Evolutionary conservation across 2,113 vertebrate genomes (phyloP), one percentile per base, ranked within the genome.

Genomic region (Sylvilagus bachmani): DNA sequence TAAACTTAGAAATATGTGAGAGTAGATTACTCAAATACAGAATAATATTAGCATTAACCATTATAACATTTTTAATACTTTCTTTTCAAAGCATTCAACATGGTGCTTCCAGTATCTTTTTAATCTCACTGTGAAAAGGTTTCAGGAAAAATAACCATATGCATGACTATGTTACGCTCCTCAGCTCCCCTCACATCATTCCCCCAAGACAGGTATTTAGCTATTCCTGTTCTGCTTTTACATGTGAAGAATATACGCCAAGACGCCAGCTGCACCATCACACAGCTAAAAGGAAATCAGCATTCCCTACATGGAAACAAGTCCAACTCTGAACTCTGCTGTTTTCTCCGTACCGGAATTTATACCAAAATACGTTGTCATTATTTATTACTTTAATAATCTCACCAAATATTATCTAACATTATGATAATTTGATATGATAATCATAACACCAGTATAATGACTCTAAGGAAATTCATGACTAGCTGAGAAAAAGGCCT

Each of bases 11-110:
- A 94, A 51, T 33, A 36, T 12, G 6, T 80, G 5, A n/a, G 24
- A 62, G 36, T 89, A 27, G 36, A 83, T 80, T 71, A 80, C 84
- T 86, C 67, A 62, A 89, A 44, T 94, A 62, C 29, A 73, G 51
- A 29, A 3, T 58, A 66, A 80, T 49, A 86, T 22, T 66, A 93
- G n/a, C 3, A 25, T 29, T 86, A 77, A 36, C 21, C 22, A 9
- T 22, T 55, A 8, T 51, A 55, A 55, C 74, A 73, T 69, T 38
- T 91, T 64, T 66, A 19, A 7, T 61, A 16, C 4, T 69, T 91
- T 80, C 6, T 88, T 70, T 82, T 80, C 14, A 44, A 66, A 66
- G 36, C 6, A 70, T 86, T 88, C 24, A 66, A n/a, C 24, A 38
- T 17, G 29, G 33, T 70, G 5, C 4, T 88, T n/a, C 24, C 7